These are phyloP conservation scores for Nowickia ferox DNA, from an alignment of 2,888 invertebrate species.

Conservation along the genomic window DNA sequence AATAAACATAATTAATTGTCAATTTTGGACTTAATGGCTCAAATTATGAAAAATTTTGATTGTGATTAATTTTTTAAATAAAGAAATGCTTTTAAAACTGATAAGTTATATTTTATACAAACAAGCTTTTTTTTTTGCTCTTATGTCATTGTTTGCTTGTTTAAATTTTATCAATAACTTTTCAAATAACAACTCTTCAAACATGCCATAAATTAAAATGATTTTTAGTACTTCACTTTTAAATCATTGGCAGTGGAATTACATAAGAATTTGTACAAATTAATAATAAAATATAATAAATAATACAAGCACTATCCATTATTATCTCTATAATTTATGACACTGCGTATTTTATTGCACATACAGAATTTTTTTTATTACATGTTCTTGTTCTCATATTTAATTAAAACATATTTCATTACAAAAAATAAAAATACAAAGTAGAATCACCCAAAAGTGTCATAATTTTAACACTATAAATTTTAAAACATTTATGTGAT, in stretches of 20 bases:
- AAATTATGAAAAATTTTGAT: too few relatives aligned
- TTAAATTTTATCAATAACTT: too few relatives aligned
- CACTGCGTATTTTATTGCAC: not conserved
- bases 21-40: too few relatives aligned
- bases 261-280: not conserved
- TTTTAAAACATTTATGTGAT: slow-evolving; percentile 39
- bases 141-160: too few relatives aligned
- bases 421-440: slow-evolving; percentile 6
- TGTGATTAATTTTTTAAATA: too few relatives aligned
- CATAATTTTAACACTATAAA: slow-evolving; percentile 42
- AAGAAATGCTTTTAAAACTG: too few relatives aligned
- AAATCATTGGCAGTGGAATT: slow-evolving; percentile 16
- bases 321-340: slow-evolving; percentile 37
- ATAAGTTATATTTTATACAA: too few relatives aligned
- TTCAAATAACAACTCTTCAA: not conserved
- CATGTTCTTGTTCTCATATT: slow-evolving; percentile 14
- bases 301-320: slow-evolving; percentile 14
- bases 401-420: slow-evolving; percentile 17
- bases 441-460: slow-evolving; percentile 48
- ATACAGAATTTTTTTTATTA: slow-evolving; percentile 7
- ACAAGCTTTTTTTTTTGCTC: too few relatives aligned
- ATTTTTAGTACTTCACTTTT: not conserved
- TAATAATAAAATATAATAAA: not conserved
- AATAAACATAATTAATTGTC: too few relatives aligned
- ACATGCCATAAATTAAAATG: slow-evolving; percentile 9